Conservation (phyloP, 2,888 invertebrate species). For the Masnerella sp. region DNA sequence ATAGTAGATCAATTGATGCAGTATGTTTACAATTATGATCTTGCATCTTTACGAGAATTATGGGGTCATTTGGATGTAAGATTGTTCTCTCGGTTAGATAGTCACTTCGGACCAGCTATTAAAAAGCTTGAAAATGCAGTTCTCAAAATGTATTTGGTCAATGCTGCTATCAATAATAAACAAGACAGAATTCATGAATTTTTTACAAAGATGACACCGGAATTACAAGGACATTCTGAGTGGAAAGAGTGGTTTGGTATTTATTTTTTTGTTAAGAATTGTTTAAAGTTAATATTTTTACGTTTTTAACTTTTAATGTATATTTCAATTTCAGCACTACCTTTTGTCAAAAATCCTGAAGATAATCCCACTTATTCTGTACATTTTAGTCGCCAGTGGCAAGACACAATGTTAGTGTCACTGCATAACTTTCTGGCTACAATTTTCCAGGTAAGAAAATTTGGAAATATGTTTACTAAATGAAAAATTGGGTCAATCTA, state of each 20-base stretch:
- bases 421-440: slow-evolving; percentile 95
- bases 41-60: slow-evolving; percentile 88
- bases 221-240: slow-evolving; percentile 92
- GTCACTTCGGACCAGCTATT: slow-evolving; percentile 88
- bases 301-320: slow-evolving; percentile 14
- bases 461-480: too few species aligned
- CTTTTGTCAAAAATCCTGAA: slow-evolving; percentile 94
- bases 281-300: slow-evolving; percentile 5
- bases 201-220: slow-evolving; percentile 90
- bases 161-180: slow-evolving; percentile 88
- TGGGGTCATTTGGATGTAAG: slow-evolving; percentile 94
- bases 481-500: too few species aligned
- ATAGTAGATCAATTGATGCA: slow-evolving; percentile 91
- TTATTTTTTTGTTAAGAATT: neutral
- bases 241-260: slow-evolving; percentile 98
- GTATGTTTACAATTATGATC: slow-evolving; percentile 86
- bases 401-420: slow-evolving; percentile 93
- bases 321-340: slow-evolving; percentile 83
- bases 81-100: slow-evolving; percentile 92
- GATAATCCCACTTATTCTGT: slow-evolving; percentile 92
- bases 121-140: slow-evolving; percentile 91
- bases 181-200: slow-evolving; percentile 93
- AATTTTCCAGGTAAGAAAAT: slow-evolving; percentile 84
- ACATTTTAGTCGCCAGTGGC: slow-evolving; percentile 96
- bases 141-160: slow-evolving; percentile 93